phyloP scores from a whole-genome alignment of 2,888 invertebrate species.

The Idaea dimidiata region DNA sequence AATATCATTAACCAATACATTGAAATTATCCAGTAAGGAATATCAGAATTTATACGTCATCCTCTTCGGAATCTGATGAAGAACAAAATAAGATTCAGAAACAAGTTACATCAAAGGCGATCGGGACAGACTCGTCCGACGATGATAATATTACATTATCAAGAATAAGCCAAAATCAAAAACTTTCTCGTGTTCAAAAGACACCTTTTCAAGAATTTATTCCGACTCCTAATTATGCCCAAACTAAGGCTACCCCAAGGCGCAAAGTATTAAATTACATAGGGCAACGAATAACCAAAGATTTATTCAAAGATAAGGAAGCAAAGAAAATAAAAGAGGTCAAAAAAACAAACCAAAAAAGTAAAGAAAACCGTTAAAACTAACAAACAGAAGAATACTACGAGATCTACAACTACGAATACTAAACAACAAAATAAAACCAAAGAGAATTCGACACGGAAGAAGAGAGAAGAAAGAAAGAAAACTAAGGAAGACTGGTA shows the following conservation, averaged over 20 bases:
- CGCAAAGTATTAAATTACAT: slow-evolving; percentile 10
- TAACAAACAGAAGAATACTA: slow-evolving; percentile 1
- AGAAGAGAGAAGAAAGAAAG: not conserved
- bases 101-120: slow-evolving; percentile 2
- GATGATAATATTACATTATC: slow-evolving; percentile 3
- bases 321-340: slow-evolving; percentile 5
- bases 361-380: slow-evolving; percentile 2
- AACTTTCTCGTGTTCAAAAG: slow-evolving; percentile 2
- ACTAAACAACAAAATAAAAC: slow-evolving; percentile 6
- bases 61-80: slow-evolving; percentile 11
- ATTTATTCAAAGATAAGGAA: slow-evolving; percentile 9
- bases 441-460: not conserved
- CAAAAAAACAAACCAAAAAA: slow-evolving; percentile 3
- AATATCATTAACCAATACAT: slow-evolving; percentile 9
- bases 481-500: slow-evolving; percentile 7
- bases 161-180: slow-evolving; percentile 1
- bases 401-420: slow-evolving; percentile 4
- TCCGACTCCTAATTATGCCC: slow-evolving; percentile 11
- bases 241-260: slow-evolving; percentile 4
- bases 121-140: not conserved
- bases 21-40: slow-evolving; percentile 10
- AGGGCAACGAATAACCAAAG: slow-evolving; percentile 11
- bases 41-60: slow-evolving; percentile 13
- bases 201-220: slow-evolving; percentile 9
- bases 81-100: slow-evolving; percentile 8